Evolutionary conservation across 2,888 invertebrate genomes (phyloP).

Genomic region (Eucera pruinosa): DNA sequence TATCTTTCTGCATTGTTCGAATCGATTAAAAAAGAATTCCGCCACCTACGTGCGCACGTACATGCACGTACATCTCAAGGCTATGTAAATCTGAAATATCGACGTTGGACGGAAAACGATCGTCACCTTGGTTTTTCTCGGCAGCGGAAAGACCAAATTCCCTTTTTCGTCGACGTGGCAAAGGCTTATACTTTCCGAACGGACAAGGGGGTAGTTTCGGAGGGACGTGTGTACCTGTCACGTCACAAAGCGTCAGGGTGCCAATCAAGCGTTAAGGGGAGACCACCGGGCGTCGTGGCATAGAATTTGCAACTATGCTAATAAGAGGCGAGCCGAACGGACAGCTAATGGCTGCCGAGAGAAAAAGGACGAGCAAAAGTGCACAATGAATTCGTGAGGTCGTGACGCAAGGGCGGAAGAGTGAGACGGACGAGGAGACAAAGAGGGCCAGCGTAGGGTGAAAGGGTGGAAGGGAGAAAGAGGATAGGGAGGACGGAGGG

Average conservation of each 20-base stretch:
- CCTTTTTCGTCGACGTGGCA: slow-evolving; percentile 11
- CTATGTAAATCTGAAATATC: slow-evolving; percentile 48
- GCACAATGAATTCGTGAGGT: slow-evolving; percentile 79
- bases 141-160: slow-evolving; percentile 6
- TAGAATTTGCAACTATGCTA: slow-evolving; percentile 74
- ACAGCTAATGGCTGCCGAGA: slow-evolving; percentile 68
- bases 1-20: slow-evolving; percentile 37
- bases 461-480: slow-evolving; percentile 65
- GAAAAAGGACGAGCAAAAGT: slow-evolving; percentile 73
- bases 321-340: slow-evolving; percentile 75
- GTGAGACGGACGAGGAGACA: slow-evolving; percentile 58
- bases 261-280: slow-evolving; percentile 71
- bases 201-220: slow-evolving; percentile 31
- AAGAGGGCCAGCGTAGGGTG: slow-evolving; percentile 60
- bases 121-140: slow-evolving; percentile 27
- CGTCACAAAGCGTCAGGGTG: slow-evolving; percentile 66
- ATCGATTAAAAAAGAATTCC: slow-evolving; percentile 34
- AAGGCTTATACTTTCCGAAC: slow-evolving; percentile 34
- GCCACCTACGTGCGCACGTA: slow-evolving; percentile 2
- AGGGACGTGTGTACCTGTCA: slow-evolving; percentile 59
- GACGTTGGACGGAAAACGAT: slow-evolving; percentile 14
- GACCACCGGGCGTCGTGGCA: slow-evolving; percentile 70
- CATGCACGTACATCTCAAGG: slow-evolving; percentile 8
- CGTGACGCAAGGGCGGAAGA: slow-evolving; percentile 65
- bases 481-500: slow-evolving; percentile 72